Evolutionary conservation across 2,113 vertebrate species (phyloP).

Genomic region (Progne subis): DNA sequence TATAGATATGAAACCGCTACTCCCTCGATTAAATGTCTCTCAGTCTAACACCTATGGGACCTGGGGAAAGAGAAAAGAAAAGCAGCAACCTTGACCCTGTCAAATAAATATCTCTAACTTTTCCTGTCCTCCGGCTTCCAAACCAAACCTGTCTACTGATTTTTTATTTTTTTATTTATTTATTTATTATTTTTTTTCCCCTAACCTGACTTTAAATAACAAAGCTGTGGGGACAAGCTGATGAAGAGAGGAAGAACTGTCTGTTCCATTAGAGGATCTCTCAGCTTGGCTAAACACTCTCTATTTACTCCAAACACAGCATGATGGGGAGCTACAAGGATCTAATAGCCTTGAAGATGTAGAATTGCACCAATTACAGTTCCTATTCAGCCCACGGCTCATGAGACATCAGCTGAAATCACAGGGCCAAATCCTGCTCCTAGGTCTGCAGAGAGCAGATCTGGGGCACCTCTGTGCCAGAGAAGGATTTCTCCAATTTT

Average conservation of each 20-base stretch:
- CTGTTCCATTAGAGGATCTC: constrained; percentile 75
- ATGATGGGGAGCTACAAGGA: constrained; percentile 73
- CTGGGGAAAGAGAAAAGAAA: constrained; percentile 90
- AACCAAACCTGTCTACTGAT: constrained; percentile 85
- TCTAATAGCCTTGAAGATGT: constrained; percentile 63
- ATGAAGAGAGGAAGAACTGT: constrained; percentile 78
- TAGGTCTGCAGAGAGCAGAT: neutral
- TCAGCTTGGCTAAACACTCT: constrained; percentile 72
- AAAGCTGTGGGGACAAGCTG: constrained; percentile 79
- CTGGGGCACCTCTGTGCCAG: neutral
- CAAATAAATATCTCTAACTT: constrained; percentile 99
- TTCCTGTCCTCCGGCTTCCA: constrained; percentile 86
- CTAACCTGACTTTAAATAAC: constrained; percentile 89
- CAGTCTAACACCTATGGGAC: constrained; percentile 99
- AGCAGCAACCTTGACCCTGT: constrained; percentile 94
- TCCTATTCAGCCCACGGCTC: constrained; percentile 17
- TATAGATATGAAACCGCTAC: constrained; percentile 99
- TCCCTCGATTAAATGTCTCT: constrained; percentile 99
- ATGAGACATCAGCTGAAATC: neutral
- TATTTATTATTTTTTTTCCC: constrained; percentile 71
- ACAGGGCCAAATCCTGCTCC: neutral
- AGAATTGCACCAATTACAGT: constrained; percentile 69
- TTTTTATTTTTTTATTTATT: constrained; percentile 57
- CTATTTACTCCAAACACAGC: constrained; percentile 74
- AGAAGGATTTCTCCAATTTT: neutral